phyloP scores from a whole-genome alignment of 2,797 vertebrate species.

The Bovichtus variegatus region DNA sequence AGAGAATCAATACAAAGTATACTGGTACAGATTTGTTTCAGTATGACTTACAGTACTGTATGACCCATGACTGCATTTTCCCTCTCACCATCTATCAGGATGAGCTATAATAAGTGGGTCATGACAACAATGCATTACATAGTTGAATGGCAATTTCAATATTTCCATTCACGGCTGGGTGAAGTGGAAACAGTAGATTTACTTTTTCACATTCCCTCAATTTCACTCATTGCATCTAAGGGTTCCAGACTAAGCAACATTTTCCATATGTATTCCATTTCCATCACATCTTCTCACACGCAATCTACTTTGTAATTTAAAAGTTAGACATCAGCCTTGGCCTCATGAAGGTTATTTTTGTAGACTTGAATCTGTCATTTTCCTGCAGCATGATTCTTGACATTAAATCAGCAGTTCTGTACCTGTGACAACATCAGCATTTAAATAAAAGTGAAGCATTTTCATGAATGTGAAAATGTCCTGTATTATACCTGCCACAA shows the following conservation, averaged over 20 bases:
- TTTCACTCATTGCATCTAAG: slow-evolving; percentile 1
- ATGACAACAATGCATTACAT: not conserved
- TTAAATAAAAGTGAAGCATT: slow-evolving; percentile 11
- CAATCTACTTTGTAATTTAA: slow-evolving; percentile 23
- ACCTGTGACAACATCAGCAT: not conserved
- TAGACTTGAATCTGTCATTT: slow-evolving; percentile 8
- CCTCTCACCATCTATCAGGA: not conserved
- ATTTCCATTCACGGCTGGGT: not conserved
- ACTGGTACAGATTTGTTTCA: slow-evolving; percentile 1
- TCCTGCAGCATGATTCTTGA: not conserved
- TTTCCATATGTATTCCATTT: slow-evolving; percentile 30
- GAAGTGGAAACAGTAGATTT: slow-evolving; percentile 23
- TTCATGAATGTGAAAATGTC: slow-evolving; percentile 6
- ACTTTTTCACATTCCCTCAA: slow-evolving; percentile 13
- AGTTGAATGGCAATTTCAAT: not conserved
- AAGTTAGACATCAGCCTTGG: not conserved
- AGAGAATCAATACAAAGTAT: not conserved
- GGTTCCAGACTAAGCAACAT: slow-evolving; percentile 4
- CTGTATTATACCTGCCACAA: slow-evolving; percentile 10
- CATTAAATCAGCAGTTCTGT: slow-evolving; percentile 5
- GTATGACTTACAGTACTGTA: not conserved
- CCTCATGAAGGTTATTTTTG: slow-evolving; percentile 7
- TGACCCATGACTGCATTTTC: not conserved
- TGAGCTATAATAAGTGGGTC: slow-evolving; percentile 5
- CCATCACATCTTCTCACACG: slow-evolving; percentile 10